Evolutionary conservation across 2,797 vertebrate species (phyloP), one percentile per base, ranked within the genome.

Genomic region (Phyllotis vaccarum): DNA sequence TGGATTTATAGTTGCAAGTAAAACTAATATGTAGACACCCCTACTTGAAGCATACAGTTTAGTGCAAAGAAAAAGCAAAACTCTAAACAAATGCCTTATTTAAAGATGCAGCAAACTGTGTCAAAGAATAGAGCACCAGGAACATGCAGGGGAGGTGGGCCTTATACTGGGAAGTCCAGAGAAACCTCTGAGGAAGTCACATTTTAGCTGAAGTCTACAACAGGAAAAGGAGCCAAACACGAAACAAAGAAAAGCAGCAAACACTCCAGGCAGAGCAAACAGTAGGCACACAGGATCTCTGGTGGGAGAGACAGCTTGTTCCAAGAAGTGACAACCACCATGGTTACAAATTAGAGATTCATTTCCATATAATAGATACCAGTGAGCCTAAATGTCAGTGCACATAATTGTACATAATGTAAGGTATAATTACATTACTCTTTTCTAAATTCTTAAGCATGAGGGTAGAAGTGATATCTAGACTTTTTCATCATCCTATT

Each of bases 61-160:
- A 80, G 21, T 87, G 3, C 86, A 89, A 89, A 83, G 21, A 92
- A 70, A 79, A 89, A 86, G 66, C 52, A 96, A 90, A 70, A 68
- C 74, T 17, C 58, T 64, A 66, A 95, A 62, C 27, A 62, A 93
- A 43, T 52, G 49, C 31, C 72, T 81, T 76, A 93, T 43, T 86
- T 76, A 76, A 37, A 80, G 6, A 60, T 43, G 7, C n/a, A 43
- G 56, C 22, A 82, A 90, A 88, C 37, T 13, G 37, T 80, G 17
- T 54, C 12, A 52, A 86, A 95, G 21, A 80, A 75, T 5, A n/a
- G 37, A 16, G 52, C 21, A 6, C n/a, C 79, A 1, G 37, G 27
- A 91, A 16, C 64, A 31, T 10, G n/a, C 5, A 46, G 12, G 16
- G 70, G 24, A 72, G 11, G 82, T 10, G 5, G 6, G 46, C 66